phyloP scores from a whole-genome alignment of 92 coral and sea anemone species.

The Siderastrea siderea region DNA sequence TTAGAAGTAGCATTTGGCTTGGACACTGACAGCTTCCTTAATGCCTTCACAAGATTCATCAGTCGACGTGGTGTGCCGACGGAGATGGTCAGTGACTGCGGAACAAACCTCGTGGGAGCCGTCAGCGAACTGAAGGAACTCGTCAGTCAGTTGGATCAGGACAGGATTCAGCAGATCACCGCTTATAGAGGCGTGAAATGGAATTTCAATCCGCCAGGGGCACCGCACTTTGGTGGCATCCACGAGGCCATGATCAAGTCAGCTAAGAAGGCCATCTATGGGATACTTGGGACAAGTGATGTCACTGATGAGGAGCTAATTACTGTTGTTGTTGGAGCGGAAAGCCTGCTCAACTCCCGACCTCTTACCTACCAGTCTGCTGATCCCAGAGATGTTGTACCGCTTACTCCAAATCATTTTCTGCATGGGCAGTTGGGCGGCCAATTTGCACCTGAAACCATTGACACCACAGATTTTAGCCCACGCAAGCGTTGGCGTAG shows the following conservation, averaged over 20 bases:
- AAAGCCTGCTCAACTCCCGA: conserved; percentile 50
- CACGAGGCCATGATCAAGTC: conserved; percentile 63
- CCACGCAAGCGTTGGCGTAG: conserved; percentile 70
- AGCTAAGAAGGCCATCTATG: conserved; percentile 67
- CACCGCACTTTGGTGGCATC: conserved; percentile 67
- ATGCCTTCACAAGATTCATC: conserved; percentile 66
- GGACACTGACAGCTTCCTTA: conserved; percentile 72
- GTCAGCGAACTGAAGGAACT: conserved; percentile 58
- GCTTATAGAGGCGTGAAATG: conserved; percentile 55
- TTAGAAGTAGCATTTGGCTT: conserved; percentile 79
- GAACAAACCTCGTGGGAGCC: conserved; percentile 72
- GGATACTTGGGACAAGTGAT: conserved; percentile 31
- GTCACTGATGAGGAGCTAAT: conserved; percentile 72
- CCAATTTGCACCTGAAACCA: conserved; percentile 71
- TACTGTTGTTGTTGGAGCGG: conserved; percentile 55
- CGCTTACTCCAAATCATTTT: conserved; percentile 58
- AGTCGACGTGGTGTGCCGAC: conserved; percentile 68
- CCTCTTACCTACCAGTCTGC: conserved; percentile 62
- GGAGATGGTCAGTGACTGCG: conserved; percentile 60
- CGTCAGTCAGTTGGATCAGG: conserved; percentile 59
- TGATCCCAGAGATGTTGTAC: conserved; percentile 51
- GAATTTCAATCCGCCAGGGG: conserved; percentile 65
- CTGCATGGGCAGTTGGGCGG: conserved; percentile 71
- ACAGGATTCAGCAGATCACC: conserved; percentile 56
- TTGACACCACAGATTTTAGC: conserved; percentile 47